Conservation (phyloP, 2,113 vertebrate species). For the Butorides virescens region DNA sequence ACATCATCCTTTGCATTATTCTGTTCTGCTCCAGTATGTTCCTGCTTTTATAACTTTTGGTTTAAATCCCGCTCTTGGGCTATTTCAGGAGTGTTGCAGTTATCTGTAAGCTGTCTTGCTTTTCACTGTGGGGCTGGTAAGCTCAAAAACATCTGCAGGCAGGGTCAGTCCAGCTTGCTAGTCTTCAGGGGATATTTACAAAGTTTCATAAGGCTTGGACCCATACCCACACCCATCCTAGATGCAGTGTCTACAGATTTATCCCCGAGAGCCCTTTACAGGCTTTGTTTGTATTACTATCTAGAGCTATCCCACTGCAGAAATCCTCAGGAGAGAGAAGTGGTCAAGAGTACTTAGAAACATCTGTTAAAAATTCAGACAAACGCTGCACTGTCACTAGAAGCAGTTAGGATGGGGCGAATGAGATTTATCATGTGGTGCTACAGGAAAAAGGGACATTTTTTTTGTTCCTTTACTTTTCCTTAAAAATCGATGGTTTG, state of each 20-base stretch:
- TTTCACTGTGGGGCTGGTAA: constrained; percentile 25
- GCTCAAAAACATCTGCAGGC: constrained; percentile 66
- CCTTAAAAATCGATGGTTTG: not conserved
- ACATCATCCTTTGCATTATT: not conserved
- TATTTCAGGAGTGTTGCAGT: not conserved
- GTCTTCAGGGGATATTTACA: constrained; percentile 58
- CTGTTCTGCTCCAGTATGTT: not conserved
- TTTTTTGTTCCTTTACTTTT: not conserved
- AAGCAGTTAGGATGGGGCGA: not conserved
- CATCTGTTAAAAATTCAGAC: constrained; percentile 66
- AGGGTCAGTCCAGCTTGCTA: constrained; percentile 52
- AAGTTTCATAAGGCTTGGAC: constrained; percentile 69
- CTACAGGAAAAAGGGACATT: not conserved
- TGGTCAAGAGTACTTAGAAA: constrained; percentile 62
- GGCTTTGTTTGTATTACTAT: constrained; percentile 59
- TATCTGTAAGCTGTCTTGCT: constrained; percentile 22
- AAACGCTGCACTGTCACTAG: constrained; percentile 49
- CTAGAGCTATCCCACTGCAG: constrained; percentile 59
- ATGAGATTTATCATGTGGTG: not conserved
- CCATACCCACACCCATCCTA: constrained; percentile 59
- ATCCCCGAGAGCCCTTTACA: constrained; percentile 46
- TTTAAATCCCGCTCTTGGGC: not conserved
- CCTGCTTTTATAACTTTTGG: not conserved
- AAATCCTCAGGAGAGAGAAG: constrained; percentile 61
- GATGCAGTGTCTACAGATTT: constrained; percentile 56